phyloP scores from a whole-genome alignment of 2,797 vertebrate genomes.

The Zalophus californianus region DNA sequence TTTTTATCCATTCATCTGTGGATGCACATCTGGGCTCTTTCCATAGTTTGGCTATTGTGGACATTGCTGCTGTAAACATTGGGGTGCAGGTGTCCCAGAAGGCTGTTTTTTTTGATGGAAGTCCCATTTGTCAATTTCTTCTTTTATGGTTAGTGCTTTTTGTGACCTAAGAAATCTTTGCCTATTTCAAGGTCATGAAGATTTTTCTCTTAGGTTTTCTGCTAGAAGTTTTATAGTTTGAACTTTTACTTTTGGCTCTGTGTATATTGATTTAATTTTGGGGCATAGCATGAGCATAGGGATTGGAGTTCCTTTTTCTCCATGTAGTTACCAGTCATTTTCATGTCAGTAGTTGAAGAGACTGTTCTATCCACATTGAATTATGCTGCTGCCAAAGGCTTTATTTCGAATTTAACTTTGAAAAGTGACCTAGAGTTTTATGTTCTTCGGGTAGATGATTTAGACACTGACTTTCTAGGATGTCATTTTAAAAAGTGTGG shows the following conservation, averaged over 20 bases:
- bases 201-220: constrained; percentile 10
- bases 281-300: not conserved
- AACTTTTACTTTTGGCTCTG: not conserved
- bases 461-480: not conserved
- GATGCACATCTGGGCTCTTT: too few relatives aligned
- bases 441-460: not conserved
- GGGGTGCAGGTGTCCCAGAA: not conserved
- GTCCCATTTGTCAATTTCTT: not conserved
- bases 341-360: not conserved
- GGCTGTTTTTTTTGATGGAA: not conserved
- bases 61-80: too few relatives aligned
- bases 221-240: not conserved
- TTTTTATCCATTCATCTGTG: too few relatives aligned
- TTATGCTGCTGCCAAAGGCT: not conserved
- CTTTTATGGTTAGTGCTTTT: constrained; percentile 24
- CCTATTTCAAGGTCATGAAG: not conserved
- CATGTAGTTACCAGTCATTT: not conserved
- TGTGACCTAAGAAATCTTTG: not conserved
- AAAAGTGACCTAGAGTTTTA: not conserved
- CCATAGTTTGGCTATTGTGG: too few relatives aligned
- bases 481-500: not conserved
- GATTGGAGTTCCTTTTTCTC: not conserved
- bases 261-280: not conserved
- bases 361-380: not conserved
- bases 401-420: constrained; percentile 36